phyloP scores from a whole-genome alignment of 2,797 vertebrate species.

The Coreius guichenoti region DNA sequence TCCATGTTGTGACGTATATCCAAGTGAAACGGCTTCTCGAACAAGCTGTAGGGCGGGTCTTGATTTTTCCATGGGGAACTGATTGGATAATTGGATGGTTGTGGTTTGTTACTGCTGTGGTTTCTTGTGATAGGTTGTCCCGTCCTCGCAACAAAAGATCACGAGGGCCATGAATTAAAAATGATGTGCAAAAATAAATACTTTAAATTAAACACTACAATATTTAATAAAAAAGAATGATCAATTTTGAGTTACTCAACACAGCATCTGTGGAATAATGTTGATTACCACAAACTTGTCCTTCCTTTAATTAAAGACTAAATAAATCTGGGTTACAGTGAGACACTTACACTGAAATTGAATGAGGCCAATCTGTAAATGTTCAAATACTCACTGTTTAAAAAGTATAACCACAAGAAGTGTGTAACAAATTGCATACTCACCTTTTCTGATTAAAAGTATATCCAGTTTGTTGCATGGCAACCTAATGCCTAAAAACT shows the following conservation, averaged over 20 bases:
- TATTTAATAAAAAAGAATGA: not conserved
- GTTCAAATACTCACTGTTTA: not conserved
- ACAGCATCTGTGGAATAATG: not conserved
- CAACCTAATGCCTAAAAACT: not conserved
- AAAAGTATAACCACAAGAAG: not conserved
- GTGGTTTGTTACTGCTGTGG: no score
- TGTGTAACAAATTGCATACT: not conserved
- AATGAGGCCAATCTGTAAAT: not conserved
- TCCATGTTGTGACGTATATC: no score
- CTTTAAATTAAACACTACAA: not conserved
- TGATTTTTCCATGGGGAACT: no score
- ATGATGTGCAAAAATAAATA: no score
- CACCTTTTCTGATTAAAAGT: not conserved
- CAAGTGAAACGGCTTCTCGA: no score
- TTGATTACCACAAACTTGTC: not conserved
- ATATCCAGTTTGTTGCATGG: not conserved
- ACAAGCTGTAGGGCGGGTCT: no score
- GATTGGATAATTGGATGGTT: no score
- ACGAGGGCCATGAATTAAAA: no score
- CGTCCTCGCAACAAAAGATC: no score
- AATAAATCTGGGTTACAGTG: not conserved
- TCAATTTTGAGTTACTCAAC: not conserved
- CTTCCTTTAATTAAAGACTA: not conserved
- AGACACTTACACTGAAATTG: not conserved
- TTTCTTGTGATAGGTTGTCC: no score